Evolutionary conservation across 2,888 invertebrate species (phyloP).

Genomic region (Dolichopus griseipennis): DNA sequence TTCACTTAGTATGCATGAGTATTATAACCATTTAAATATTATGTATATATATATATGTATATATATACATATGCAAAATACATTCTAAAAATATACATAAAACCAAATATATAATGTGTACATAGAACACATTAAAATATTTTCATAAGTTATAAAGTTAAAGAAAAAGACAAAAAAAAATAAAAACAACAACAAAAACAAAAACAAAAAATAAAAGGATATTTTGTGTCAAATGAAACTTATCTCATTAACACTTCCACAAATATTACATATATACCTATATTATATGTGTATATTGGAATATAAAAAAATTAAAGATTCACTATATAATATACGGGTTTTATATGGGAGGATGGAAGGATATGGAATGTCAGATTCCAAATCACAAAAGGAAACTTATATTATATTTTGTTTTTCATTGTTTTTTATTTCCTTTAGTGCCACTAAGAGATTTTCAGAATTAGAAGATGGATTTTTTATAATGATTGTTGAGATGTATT

Average conservation of each 20-base stretch:
- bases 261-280: not conserved
- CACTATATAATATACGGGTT: not conserved
- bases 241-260: not conserved
- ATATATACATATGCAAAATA: no score
- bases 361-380: no score
- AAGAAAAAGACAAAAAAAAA: not conserved
- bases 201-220: not conserved
- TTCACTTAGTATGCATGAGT: no score
- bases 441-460: not conserved
- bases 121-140: not conserved
- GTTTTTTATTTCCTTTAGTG: not conserved
- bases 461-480: not conserved
- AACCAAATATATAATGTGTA: not conserved
- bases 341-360: not conserved
- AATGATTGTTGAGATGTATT: not conserved
- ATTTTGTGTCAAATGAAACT: constrained; percentile 6
- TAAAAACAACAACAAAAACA: not conserved
- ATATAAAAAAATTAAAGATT: not conserved
- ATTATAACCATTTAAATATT: no score
- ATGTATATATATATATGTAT: no score
- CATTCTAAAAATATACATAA: not conserved
- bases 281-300: not conserved
- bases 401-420: not conserved
- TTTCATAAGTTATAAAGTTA: not conserved
- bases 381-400: no score